These are phyloP conservation scores for Probosciger aterrimus DNA, from an alignment of 2,113 vertebrate species.

Conservation along the genomic window DNA sequence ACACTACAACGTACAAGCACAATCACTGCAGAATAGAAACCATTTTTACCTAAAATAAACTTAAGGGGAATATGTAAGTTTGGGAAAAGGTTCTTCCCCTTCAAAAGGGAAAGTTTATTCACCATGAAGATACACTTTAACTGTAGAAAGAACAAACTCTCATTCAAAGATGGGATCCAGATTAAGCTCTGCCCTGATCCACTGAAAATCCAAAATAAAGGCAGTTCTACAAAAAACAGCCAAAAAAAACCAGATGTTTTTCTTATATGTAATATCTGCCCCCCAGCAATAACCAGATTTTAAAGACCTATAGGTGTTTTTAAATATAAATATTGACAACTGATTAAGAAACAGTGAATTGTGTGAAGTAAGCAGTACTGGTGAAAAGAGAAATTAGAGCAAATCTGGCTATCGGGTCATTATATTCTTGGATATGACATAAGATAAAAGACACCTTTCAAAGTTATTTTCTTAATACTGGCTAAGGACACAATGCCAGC, in stretches of 20 bases:
- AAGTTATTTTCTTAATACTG: background rate
- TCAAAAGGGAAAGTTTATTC: background rate
- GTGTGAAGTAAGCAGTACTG: background rate
- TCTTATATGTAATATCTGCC: background rate
- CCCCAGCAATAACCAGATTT: background rate
- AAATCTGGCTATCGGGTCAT: background rate
- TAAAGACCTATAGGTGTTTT: background rate
- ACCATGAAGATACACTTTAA: background rate
- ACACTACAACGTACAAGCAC: background rate
- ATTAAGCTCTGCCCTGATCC: background rate
- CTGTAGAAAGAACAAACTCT: background rate
- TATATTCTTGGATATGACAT: background rate
- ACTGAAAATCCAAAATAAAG: background rate
- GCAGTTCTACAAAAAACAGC: background rate
- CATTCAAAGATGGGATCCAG: background rate
- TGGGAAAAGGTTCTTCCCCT: background rate
- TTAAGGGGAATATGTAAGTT: background rate
- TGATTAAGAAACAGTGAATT: background rate
- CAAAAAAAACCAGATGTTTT: background rate
- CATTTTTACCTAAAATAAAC: background rate
- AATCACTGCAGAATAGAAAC: background rate
- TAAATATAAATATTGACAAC: background rate
- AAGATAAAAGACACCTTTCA: background rate
- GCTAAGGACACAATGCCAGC: background rate
- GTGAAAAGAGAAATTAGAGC: background rate